phyloP scores from a whole-genome alignment of 2,888 invertebrate genomes.

The Acronicta psi region DNA sequence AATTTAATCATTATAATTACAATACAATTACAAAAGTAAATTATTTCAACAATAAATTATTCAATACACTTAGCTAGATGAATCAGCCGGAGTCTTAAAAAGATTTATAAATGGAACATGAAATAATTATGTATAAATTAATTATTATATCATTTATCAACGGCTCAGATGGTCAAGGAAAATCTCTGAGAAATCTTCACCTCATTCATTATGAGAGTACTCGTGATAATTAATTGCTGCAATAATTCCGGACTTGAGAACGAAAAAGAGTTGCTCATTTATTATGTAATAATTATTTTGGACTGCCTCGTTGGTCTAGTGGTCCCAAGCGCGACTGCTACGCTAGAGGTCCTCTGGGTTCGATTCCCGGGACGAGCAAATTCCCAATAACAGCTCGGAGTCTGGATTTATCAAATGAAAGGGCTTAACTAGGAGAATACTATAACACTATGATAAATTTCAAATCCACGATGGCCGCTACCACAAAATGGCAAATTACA shows the following conservation, averaged over 20 bases:
- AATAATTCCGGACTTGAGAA: constrained; percentile 25
- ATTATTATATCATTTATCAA: constrained; percentile 49
- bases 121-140: constrained; percentile 42
- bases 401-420: too few relatives aligned
- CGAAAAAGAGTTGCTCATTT: constrained; percentile 18
- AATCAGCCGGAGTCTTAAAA: constrained; percentile 12
- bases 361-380: too few relatives aligned
- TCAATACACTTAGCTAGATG: constrained; percentile 15
- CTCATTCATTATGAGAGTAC: constrained; percentile 24
- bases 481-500: too few relatives aligned
- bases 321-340: too few relatives aligned
- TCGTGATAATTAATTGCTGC: constrained; percentile 27
- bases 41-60: constrained; percentile 16
- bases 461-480: too few relatives aligned
- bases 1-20: not conserved
- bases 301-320: too few relatives aligned
- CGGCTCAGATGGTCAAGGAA: constrained; percentile 49
- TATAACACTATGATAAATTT: too few relatives aligned
- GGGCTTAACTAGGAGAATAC: too few relatives aligned
- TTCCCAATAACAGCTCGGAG: too few relatives aligned
- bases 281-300: not conserved
- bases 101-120: constrained; percentile 22
- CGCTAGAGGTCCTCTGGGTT: too few relatives aligned
- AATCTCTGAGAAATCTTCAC: constrained; percentile 37
- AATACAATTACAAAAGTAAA: not conserved